phyloP scores from a whole-genome alignment of 2,113 vertebrate species.

The Xiphophorus hellerii region DNA sequence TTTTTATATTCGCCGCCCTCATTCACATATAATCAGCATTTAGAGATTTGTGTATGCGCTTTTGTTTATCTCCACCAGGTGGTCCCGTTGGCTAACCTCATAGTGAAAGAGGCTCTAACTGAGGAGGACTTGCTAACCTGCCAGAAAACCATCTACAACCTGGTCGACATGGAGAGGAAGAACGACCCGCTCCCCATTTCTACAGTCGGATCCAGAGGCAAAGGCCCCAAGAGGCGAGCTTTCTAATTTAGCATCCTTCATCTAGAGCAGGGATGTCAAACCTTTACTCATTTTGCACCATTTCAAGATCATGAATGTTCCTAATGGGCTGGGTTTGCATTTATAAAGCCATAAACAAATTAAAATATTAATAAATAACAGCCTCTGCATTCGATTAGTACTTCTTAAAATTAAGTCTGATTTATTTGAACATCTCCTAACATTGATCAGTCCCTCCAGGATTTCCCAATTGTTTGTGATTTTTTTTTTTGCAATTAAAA shows the following conservation, averaged over 20 bases:
- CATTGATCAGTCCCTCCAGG: too few species aligned
- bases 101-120: conserved; percentile 93
- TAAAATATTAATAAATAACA: too few species aligned
- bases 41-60: neutral
- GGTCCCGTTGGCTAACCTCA: conserved; percentile 94
- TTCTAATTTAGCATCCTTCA: neutral
- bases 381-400: too few species aligned
- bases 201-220: conserved; percentile 96
- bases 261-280: neutral
- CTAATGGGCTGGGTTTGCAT: too few species aligned
- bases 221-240: conserved; percentile 90
- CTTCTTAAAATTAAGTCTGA: too few species aligned
- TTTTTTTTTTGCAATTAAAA: too few species aligned
- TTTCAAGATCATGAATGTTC: too few species aligned
- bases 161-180: conserved; percentile 99
- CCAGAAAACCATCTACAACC: conserved; percentile 97
- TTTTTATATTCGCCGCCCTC: too few species aligned
- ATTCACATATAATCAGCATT: neutral
- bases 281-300: too few species aligned
- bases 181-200: conserved; percentile 98
- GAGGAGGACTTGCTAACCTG: conserved; percentile 97
- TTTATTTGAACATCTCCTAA: too few species aligned
- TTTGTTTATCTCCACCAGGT: conserved; percentile 80
- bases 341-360: too few species aligned
- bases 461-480: too few species aligned